Conservation (phyloP, 2,888 invertebrate species). For the Volucella inflata region DNA sequence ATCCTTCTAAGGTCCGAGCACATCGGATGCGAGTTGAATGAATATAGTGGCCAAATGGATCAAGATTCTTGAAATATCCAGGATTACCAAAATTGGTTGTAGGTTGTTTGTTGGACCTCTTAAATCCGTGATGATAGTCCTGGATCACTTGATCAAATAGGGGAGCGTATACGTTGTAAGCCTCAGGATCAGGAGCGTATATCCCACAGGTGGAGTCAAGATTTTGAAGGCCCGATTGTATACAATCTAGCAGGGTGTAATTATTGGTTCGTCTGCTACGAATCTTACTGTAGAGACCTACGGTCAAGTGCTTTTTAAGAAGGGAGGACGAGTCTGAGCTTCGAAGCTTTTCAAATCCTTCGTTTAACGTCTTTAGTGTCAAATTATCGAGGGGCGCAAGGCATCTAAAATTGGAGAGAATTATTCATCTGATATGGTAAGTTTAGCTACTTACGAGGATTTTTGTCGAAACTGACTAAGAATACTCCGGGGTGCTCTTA, state of each 20-base stretch:
- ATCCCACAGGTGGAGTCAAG: conserved; percentile 98
- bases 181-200: conserved; percentile 98
- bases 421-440: no score
- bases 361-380: conserved; percentile 94
- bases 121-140: conserved; percentile 98
- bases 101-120: conserved; percentile 96
- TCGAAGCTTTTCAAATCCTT: conserved; percentile 93
- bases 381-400: conserved; percentile 95
- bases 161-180: conserved; percentile 95
- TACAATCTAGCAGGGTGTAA: conserved; percentile 95
- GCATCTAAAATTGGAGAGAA: conserved; percentile 80
- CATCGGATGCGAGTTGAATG: conserved; percentile 98
- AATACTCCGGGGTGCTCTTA: conserved; percentile 88
- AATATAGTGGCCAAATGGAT: conserved; percentile 94
- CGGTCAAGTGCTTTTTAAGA: conserved; percentile 96
- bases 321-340: conserved; percentile 96
- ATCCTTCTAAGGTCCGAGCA: conserved; percentile 96
- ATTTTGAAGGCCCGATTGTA: conserved; percentile 98
- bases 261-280: conserved; percentile 95
- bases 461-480: conserved; percentile 88
- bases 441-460: no score
- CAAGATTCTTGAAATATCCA: conserved; percentile 93
- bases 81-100: conserved; percentile 97
- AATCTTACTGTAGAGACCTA: conserved; percentile 94
- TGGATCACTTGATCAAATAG: conserved; percentile 99